Conservation (phyloP, 2,888 invertebrate genomes). For the Craniophora ligustri region DNA sequence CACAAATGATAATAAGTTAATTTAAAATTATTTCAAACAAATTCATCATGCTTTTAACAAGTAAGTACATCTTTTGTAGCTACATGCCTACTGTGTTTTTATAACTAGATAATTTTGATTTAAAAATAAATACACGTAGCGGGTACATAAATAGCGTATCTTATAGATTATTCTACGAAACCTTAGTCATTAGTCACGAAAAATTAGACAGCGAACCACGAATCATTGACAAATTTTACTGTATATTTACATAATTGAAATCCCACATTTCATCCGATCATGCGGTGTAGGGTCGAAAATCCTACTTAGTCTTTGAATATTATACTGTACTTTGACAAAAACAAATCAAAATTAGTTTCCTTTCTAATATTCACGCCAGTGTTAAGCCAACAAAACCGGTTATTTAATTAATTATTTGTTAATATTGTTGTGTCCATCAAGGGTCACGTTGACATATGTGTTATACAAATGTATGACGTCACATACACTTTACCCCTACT, state of each 20-base stretch:
- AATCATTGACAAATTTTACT: no score
- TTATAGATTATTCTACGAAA: no score
- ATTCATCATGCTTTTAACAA: slow-evolving; percentile 36
- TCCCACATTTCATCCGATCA: no score
- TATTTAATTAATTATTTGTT: background rate
- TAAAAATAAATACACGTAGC: slow-evolving; percentile 6
- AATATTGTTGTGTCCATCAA: background rate
- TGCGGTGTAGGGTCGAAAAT: no score
- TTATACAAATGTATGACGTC: slow-evolving; percentile 9
- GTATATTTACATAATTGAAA: no score
- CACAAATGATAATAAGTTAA: background rate
- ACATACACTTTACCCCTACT: background rate
- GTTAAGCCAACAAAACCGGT: no score
- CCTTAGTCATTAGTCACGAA: no score
- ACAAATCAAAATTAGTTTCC: no score
- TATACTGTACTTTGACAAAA: no score
- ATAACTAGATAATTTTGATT: slow-evolving; percentile 4
- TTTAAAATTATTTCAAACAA: background rate
- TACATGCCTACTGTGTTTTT: background rate
- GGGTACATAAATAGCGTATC: background rate
- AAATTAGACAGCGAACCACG: no score
- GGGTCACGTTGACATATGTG: background rate
- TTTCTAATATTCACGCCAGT: no score
- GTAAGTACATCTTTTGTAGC: slow-evolving; percentile 36
- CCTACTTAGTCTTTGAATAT: no score